Conservation (phyloP, 2,888 invertebrate species). For the Noctuana brunneofusca region DNA sequence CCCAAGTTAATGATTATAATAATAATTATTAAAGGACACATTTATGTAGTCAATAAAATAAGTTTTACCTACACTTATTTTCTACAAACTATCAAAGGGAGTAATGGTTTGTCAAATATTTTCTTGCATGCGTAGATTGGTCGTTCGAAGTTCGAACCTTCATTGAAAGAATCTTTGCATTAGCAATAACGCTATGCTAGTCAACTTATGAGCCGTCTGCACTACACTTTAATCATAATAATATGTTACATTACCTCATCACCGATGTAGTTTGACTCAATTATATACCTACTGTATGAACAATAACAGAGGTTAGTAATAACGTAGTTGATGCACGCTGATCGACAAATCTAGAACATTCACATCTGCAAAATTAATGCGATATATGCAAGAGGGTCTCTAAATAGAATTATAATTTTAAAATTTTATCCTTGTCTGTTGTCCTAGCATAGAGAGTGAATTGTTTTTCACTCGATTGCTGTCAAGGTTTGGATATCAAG, state of each 20-base stretch:
- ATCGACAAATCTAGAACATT: conserved; percentile 18
- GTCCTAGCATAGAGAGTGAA: conserved; percentile 31
- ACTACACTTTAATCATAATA: too few species aligned
- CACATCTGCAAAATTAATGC: conserved; percentile 32
- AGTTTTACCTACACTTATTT: too few species aligned
- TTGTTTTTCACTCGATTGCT: conserved; percentile 55
- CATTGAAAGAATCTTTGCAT: too few species aligned
- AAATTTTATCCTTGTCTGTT: conserved; percentile 55
- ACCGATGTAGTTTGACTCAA: not conserved
- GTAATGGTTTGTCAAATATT: too few species aligned
- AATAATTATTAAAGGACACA: too few species aligned
- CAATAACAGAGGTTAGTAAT: not conserved
- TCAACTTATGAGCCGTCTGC: too few species aligned
- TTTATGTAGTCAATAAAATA: too few species aligned
- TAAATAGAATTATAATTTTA: conserved; percentile 55
- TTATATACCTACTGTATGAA: not conserved
- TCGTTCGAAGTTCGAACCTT: too few species aligned
- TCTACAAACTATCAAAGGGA: too few species aligned
- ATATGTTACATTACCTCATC: not conserved
- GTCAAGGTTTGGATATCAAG: conserved; percentile 66
- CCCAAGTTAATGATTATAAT: too few species aligned
- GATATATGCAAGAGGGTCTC: conserved; percentile 57
- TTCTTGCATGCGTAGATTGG: too few species aligned
- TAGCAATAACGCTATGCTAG: not conserved
- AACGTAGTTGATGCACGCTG: not conserved